Evolutionary conservation across 2,113 vertebrate genomes (phyloP), one percentile per base, ranked within the genome.

Genomic region (Pelusios castaneus): DNA sequence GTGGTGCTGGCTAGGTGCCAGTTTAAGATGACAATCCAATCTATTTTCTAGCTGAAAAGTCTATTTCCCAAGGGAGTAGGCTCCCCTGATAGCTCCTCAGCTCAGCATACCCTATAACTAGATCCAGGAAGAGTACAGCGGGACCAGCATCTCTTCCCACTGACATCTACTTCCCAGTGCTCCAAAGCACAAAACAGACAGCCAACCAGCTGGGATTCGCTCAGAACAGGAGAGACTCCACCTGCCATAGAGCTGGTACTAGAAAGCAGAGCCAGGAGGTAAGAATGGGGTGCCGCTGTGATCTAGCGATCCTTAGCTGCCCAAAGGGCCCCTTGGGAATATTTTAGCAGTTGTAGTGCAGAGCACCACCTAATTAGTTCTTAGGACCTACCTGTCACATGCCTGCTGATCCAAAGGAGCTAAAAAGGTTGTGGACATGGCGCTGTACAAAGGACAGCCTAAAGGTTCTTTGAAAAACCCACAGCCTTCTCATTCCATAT

Each of bases 121-220:
- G 60, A 14, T 63, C 31, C 60, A 63, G 31, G 38, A 25, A 73
- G 13, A 75, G 12, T 85, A 38, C 10, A 78, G 56, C n/a, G 41
- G 34, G 16, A 10, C 11, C 3, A 38, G 41, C 41, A 56, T 79
- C 81, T 49, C 78, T 77, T n/a, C n/a, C 6, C 0, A 0, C 2
- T 58, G 56, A 89, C 6, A 73, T 31, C 12, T 67, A 49, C 27
- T 67, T 91, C 5, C n/a, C 52, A 54, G 41, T 5, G 55, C n/a
- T 41, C 10, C 49, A 55, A 17, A 47, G 47, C 10, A 47, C 47
- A 47, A 63, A 13, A 45, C 45, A 86, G 29, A 94, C 80, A 38
- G 24, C 19, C 83, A 1, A 73, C 34, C 51, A 51, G 9, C 10
- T 85, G 25, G 34, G 70, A 70, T 5, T 38, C 10, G 16, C 38